phyloP scores from a whole-genome alignment of 2,113 vertebrate genomes.

The Trachemys scripta region DNA sequence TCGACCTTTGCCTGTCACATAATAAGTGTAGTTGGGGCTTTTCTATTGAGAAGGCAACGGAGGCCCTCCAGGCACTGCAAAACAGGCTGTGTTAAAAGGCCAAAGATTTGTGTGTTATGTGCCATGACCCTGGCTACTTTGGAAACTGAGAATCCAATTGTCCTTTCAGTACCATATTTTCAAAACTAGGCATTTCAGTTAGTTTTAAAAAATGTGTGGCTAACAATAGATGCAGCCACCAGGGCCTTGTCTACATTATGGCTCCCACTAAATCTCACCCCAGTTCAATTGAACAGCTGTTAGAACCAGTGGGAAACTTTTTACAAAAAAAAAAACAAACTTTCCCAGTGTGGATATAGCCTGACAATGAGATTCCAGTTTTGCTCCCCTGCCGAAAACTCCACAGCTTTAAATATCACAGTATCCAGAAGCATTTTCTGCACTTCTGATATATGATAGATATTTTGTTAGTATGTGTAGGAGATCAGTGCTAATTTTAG shows the following conservation, averaged over 20 bases:
- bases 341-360: accelerated
- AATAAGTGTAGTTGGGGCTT: not conserved
- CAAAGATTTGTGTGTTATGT: not conserved
- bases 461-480: not conserved
- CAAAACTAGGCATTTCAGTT: not conserved
- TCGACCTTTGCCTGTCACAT: not conserved
- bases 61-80: not conserved
- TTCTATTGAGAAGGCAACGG: not conserved
- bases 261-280: not conserved
- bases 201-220: not conserved
- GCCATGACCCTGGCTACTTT: not conserved
- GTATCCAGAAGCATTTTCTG: not conserved
- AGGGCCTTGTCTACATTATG: not conserved
- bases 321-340: too few relatives aligned
- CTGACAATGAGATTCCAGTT: not conserved
- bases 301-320: not conserved
- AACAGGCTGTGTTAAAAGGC: accelerated
- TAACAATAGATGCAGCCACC: not conserved
- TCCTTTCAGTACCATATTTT: not conserved
- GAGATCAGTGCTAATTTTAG: not conserved
- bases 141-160: not conserved
- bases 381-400: not conserved
- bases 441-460: not conserved
- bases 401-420: not conserved
- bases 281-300: not conserved